These are phyloP conservation scores for Eupsilia transversa DNA, from an alignment of 2,888 invertebrate species.

Conservation along the genomic window DNA sequence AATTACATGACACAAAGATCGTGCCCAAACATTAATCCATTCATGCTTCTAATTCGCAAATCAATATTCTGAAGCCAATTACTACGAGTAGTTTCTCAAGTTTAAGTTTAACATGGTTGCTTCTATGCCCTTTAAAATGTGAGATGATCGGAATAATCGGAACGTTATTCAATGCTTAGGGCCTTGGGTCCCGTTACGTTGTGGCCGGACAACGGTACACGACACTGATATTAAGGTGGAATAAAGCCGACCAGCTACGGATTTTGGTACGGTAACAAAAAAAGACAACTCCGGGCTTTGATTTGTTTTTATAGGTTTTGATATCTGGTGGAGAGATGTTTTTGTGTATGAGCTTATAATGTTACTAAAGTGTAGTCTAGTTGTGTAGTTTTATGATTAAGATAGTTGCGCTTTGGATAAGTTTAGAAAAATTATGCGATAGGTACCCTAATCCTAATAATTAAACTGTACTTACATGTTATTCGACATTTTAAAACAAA, in stretches of 20 bases:
- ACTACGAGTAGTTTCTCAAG: conserved; percentile 8
- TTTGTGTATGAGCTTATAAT: conserved; percentile 13
- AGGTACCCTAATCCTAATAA: no score
- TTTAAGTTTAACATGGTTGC: conserved; percentile 5
- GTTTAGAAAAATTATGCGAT: neutral
- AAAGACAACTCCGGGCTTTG: conserved; percentile 29
- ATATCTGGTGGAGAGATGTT: conserved; percentile 18
- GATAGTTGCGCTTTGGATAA: no score
- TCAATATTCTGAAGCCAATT: conserved; percentile 50
- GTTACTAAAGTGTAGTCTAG: neutral
- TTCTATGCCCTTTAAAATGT: conserved; percentile 61
- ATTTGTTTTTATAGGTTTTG: conserved; percentile 37
- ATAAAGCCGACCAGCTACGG: conserved; percentile 71
- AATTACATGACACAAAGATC: conserved; percentile 32
- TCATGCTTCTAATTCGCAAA: conserved; percentile 36
- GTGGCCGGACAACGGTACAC: conserved; percentile 80
- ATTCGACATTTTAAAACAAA: neutral
- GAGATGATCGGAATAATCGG: conserved; percentile 74
- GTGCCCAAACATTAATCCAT: conserved; percentile 26
- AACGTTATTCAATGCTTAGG: conserved; percentile 76
- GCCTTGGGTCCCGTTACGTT: conserved; percentile 82
- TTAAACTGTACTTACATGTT: neutral
- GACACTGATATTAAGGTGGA: conserved; percentile 78
- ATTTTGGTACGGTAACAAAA: conserved; percentile 65
- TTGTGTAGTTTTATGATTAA: neutral